phyloP scores from a whole-genome alignment of 2,797 vertebrate species.

The Lerista edwardsae region DNA sequence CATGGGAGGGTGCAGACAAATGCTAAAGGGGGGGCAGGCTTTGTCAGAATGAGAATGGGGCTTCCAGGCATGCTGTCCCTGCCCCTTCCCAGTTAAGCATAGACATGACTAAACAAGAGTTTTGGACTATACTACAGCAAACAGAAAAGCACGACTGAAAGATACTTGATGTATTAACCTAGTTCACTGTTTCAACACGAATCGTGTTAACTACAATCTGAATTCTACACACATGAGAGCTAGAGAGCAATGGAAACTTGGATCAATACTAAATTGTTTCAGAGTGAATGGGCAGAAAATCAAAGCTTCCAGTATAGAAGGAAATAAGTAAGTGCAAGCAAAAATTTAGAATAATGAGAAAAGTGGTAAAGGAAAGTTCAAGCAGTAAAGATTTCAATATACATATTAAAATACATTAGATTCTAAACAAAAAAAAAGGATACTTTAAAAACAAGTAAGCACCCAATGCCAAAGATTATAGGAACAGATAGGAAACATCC shows the following conservation, averaged over 20 bases:
- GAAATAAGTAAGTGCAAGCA: not conserved
- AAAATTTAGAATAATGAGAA: not conserved
- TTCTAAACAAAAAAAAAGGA: not conserved
- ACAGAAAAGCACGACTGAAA: not conserved
- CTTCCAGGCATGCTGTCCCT: too few relatives aligned
- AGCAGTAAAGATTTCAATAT: not conserved
- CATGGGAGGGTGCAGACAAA: too few relatives aligned
- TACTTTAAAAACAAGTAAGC: constrained; percentile 1
- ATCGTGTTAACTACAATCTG: not conserved
- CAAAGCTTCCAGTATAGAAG: not conserved
- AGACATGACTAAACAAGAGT: too few relatives aligned
- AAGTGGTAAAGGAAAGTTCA: not conserved
- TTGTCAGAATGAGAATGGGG: too few relatives aligned
- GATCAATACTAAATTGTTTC: not conserved
- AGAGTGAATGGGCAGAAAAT: not conserved
- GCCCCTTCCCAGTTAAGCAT: too few relatives aligned
- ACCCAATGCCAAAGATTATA: not conserved
- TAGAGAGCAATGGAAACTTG: not conserved
- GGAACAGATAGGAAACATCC: not conserved
- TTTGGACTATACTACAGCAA: not conserved
- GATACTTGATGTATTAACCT: not conserved
- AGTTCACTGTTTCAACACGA: not conserved
- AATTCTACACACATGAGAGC: not conserved
- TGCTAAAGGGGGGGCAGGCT: too few relatives aligned
- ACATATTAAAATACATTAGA: not conserved